A percentile compares a stretch with the other conserved stretches of the same genome.
Conservation (phyloP, 2,888 invertebrate genomes). For the Druceiella hillmani region DNA sequence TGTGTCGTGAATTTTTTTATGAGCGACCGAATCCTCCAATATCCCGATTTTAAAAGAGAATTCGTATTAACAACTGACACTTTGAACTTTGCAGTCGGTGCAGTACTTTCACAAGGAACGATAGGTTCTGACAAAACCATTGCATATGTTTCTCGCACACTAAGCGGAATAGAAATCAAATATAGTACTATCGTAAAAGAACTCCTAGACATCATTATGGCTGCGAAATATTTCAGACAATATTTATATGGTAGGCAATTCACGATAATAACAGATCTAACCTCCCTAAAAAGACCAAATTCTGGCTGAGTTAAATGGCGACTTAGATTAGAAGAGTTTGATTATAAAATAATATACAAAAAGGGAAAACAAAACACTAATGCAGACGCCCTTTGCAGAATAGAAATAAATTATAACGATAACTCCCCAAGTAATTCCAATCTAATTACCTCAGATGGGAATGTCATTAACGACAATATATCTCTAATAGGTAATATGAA, state of each 20-base stretch:
- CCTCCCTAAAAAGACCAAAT: constrained; percentile 1
- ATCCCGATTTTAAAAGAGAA: constrained; percentile 18
- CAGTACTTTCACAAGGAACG: constrained; percentile 19
- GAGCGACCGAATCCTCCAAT: constrained; percentile 19
- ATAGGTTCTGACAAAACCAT: constrained; percentile 18
- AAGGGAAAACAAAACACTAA: constrained; percentile 16
- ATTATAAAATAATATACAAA: constrained; percentile 19
- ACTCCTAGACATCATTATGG: constrained; percentile 13
- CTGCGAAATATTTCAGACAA: constrained; percentile 13
- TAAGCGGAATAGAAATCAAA: constrained; percentile 20
- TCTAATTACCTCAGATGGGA: too few species aligned
- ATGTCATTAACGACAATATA: too few species aligned
- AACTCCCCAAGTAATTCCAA: too few species aligned
- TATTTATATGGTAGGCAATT: constrained; percentile 13
- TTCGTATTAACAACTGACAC: constrained; percentile 22
- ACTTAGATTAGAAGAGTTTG: constrained; percentile 10
- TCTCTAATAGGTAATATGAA: too few species aligned
- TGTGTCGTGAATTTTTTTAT: constrained; percentile 12
- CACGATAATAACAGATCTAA: constrained; percentile 1
- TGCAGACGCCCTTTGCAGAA: constrained; percentile 16
- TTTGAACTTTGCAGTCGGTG: constrained; percentile 17
- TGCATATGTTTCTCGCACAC: constrained; percentile 23
- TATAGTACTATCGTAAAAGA: constrained; percentile 22
- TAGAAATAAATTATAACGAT: constrained; percentile 9
- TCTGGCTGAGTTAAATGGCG: background rate